These are phyloP conservation scores for Microplitis mediator DNA, from an alignment of 1,140 invertebrate genomes.

Conservation along the genomic window DNA sequence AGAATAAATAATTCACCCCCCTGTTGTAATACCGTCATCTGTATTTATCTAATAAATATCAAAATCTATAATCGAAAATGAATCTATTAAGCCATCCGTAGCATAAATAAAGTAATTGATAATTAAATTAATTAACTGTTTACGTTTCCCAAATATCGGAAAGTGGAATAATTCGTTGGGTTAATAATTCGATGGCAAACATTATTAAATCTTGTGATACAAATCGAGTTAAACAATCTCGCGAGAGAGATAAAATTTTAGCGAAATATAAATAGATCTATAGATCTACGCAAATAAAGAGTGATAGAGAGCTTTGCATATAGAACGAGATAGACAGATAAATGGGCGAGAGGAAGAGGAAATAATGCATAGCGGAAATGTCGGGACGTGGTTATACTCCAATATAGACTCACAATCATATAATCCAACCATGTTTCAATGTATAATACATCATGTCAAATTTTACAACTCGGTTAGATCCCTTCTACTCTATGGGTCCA, in stretches of 20 bases:
- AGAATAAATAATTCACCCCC: too few relatives aligned
- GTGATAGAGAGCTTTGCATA: too few relatives aligned
- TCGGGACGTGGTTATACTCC: neutral
- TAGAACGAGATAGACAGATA: neutral
- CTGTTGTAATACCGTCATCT: too few relatives aligned
- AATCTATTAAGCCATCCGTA: too few relatives aligned
- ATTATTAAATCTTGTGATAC: slow-evolving; percentile 8
- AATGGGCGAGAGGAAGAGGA: neutral
- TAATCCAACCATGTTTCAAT: neutral
- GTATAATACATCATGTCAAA: slow-evolving; percentile 2
- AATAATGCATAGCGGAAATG: slow-evolving; percentile 2
- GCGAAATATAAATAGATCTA: too few relatives aligned
- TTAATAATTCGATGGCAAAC: slow-evolving; percentile 4
- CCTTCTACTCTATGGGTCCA: neutral
- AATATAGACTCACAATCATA: neutral
- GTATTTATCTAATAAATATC: too few relatives aligned
- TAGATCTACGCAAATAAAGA: neutral
- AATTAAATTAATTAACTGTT: neutral
- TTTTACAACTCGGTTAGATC: neutral
- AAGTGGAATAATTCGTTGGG: neutral
- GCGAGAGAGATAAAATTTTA: neutral
- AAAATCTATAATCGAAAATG: too few relatives aligned
- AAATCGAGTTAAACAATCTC: neutral
- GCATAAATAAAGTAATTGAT: neutral
- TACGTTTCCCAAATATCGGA: neutral